Evolutionary conservation across 2,888 invertebrate genomes (phyloP), one percentile per base, ranked within the genome.

Genomic region (Phaedon cochleariae): DNA sequence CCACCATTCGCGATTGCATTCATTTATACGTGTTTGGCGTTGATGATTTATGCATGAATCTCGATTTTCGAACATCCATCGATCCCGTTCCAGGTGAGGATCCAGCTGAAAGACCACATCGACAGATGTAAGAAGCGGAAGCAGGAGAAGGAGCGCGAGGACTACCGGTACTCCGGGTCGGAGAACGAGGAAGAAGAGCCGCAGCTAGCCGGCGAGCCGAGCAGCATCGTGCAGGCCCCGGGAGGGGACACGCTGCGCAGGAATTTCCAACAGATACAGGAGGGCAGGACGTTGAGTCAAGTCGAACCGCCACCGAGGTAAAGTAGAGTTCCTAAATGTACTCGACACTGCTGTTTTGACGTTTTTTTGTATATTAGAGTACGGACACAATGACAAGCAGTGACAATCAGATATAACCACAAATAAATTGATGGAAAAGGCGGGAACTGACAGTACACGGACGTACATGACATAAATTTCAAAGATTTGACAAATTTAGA

Each of bases 51-150:
- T n/a, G n/a, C n/a, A n/a, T n/a, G n/a, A n/a, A n/a, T n/a, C n/a
- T 22, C 49, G 9, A 22, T 22, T 46, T 20, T 18, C 6, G 20
- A 0, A 21, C 7, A 17, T n/a, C 37, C 6, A 21, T 58, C 17
- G n/a, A n/a, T n/a, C n/a, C n/a, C 31, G 41, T 64, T 15, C 6
- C 97, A 98, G 87, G 97, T 98, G 74, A 89, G 98, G 81, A 98
- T 97, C 85, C 97, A 98, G 84, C 90, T 99, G 73, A 98, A 98
- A 85, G 99, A 99, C 86, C 98, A 99, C 85, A 98, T 99, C 84
- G 99, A 99, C 85, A 88, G 95, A 73, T 96, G 96, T 86, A 96
- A 96, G 86, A 96, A 96, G 84, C 91, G 96, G 82, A 96, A 94
- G 87, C 95, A 92, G 80, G 95, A 96, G 82, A 94, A 94, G 81